phyloP scores from a whole-genome alignment of 1,140 invertebrate genomes.

The Subanguina moxae region DNA sequence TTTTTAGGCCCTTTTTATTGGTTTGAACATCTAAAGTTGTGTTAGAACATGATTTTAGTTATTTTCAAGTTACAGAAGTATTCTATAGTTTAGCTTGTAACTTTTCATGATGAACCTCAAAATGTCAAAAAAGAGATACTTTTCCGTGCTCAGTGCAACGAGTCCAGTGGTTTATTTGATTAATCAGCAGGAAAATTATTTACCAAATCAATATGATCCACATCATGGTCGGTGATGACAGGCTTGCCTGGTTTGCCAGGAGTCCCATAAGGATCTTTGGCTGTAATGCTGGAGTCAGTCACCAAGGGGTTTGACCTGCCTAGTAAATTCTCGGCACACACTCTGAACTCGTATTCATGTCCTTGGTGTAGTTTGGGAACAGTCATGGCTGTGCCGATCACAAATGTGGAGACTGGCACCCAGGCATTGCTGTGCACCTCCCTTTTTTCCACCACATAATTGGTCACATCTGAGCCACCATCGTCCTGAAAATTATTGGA shows the following conservation, averaged over 20 bases:
- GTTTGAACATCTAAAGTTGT: no score
- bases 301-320: constrained; percentile 83
- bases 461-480: constrained; percentile 68
- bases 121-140: no score
- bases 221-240: constrained; percentile 79
- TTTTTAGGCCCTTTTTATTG: no score
- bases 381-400: constrained; percentile 77
- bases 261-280: constrained; percentile 87
- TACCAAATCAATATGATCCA: constrained; percentile 83
- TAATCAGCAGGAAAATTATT: no score
- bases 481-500: constrained; percentile 67
- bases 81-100: no score
- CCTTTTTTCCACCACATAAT: constrained; percentile 91
- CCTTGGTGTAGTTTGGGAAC: constrained; percentile 84
- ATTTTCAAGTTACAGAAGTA: no score
- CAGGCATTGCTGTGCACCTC: constrained; percentile 88
- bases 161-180: no score
- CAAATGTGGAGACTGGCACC: constrained; percentile 90
- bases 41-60: no score
- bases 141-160: no score
- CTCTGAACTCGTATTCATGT: constrained; percentile 92
- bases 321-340: constrained; percentile 85
- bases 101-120: no score
- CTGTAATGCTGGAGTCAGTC: constrained; percentile 77
- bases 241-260: constrained; percentile 80